phyloP scores from a whole-genome alignment of 2,113 vertebrate species.

The Vicugna pacos region DNA sequence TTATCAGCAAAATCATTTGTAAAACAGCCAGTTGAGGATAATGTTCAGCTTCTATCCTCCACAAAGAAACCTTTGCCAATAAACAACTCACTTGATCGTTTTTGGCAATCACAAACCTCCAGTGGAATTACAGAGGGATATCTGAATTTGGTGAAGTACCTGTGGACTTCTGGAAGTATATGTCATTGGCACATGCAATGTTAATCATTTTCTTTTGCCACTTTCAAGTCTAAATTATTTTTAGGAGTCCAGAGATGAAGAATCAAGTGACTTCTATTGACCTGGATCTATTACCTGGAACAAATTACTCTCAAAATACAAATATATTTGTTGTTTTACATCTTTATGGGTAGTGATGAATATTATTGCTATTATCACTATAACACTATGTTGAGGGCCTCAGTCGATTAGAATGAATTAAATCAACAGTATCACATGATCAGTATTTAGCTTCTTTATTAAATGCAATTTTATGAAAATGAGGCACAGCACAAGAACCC shows the following conservation, averaged over 20 bases:
- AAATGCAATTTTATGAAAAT: conserved; percentile 31
- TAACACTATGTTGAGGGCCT: background rate
- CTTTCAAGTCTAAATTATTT: conserved; percentile 8
- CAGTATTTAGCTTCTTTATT: background rate
- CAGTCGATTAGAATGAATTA: background rate
- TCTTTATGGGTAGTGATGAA: background rate
- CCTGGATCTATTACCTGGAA: background rate
- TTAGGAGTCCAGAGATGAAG: background rate
- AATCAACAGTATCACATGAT: background rate
- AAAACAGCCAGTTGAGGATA: background rate
- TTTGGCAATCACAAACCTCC: background rate
- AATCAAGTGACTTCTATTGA: background rate
- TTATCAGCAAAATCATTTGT: background rate
- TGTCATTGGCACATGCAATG: background rate
- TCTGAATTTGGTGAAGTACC: background rate
- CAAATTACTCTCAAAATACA: conserved; percentile 9
- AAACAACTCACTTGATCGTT: background rate
- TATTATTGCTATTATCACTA: background rate
- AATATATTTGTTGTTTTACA: background rate
- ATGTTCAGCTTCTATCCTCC: background rate
- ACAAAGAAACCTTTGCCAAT: background rate
- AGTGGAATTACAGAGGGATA: background rate
- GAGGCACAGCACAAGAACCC: background rate
- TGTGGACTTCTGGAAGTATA: background rate
- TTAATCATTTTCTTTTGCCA: background rate